A percentile compares a stretch with the other conserved stretches of the same genome.
phyloP scores from a whole-genome alignment of 1,140 invertebrate genomes.

The Babylonia areolata region DNA sequence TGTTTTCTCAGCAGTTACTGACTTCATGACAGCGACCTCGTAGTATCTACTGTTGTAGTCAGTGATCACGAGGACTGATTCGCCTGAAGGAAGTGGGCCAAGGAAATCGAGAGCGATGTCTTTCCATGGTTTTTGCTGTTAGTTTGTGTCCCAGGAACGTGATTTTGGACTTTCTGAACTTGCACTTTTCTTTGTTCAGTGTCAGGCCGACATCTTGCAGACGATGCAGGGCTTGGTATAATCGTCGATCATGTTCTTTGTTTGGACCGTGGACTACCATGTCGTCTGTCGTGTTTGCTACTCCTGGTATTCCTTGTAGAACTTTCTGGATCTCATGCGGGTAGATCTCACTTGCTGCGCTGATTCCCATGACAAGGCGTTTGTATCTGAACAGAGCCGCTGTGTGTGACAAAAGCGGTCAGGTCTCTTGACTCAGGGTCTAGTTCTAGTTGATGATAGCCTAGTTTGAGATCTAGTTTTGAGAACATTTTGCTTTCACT shows the following conservation, averaged over 20 bases:
- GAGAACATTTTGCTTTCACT: conserved; percentile 55
- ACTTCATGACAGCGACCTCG: conserved; percentile 49
- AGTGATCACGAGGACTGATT: conserved; percentile 46
- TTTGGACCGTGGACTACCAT: conserved; percentile 58
- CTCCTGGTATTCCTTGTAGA: conserved; percentile 50
- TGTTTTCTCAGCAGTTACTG: conserved; percentile 35
- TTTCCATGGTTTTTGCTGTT: conserved; percentile 48
- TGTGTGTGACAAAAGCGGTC: conserved; percentile 58
- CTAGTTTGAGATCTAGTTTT: conserved; percentile 60
- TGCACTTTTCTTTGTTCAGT: conserved; percentile 51
- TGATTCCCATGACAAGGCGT: conserved; percentile 52
- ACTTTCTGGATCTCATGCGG: conserved; percentile 52
- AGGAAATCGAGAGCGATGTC: conserved; percentile 51
- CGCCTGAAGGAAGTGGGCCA: conserved; percentile 49
- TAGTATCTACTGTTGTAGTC: conserved; percentile 51
- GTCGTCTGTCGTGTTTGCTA: conserved; percentile 57
- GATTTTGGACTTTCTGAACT: conserved; percentile 49
- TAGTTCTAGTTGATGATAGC: conserved; percentile 61
- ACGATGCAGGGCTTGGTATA: conserved; percentile 41
- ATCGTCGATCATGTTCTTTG: conserved; percentile 56
- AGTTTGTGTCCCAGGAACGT: conserved; percentile 54
- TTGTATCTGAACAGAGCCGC: conserved; percentile 52
- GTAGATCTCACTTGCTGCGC: conserved; percentile 53
- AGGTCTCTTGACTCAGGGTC: conserved; percentile 54
- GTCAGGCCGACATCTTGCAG: conserved; percentile 45